Conservation (phyloP, 2,888 invertebrate species). For the Diaperis boleti region DNA sequence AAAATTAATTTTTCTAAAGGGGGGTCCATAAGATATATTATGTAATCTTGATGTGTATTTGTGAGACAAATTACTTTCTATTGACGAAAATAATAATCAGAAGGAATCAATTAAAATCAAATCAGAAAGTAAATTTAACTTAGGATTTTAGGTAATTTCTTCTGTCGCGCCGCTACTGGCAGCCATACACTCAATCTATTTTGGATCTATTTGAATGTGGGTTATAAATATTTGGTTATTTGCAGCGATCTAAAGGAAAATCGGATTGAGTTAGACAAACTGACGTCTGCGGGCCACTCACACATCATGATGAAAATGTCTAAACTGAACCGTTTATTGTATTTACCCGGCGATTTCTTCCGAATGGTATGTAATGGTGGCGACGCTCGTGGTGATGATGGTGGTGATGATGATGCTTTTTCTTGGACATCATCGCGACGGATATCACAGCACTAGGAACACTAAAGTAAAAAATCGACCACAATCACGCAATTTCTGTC, state of each 20-base stretch:
- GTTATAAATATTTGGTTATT: conserved; percentile 36
- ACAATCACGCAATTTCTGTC: conserved; percentile 18
- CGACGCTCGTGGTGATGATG: conserved; percentile 52
- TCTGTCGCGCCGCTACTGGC: too few species aligned
- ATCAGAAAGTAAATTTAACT: too few species aligned
- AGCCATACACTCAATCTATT: conserved; percentile 11
- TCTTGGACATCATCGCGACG: conserved; percentile 54
- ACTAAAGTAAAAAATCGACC: conserved; percentile 13
- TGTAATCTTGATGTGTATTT: too few species aligned
- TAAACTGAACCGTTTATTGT: too few species aligned
- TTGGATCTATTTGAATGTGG: conserved; percentile 5
- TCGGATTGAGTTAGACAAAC: conserved; percentile 24
- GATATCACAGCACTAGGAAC: conserved; percentile 36
- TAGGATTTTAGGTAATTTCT: too few species aligned
- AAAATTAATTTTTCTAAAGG: too few species aligned
- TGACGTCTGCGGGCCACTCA: conserved; percentile 7
- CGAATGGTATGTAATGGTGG: conserved; percentile 60
- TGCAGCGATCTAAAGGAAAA: conserved; percentile 1
- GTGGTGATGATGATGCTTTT: conserved; percentile 46
- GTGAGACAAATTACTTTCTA: too few species aligned
- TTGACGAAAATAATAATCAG: too few species aligned
- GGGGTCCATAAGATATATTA: too few species aligned
- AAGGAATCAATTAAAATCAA: too few species aligned
- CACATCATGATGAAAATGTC: conserved; percentile 31
- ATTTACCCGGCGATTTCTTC: conserved; percentile 59